Conservation (phyloP, 1,140 invertebrate genomes). For the Dinothrombium tinctorium region DNA sequence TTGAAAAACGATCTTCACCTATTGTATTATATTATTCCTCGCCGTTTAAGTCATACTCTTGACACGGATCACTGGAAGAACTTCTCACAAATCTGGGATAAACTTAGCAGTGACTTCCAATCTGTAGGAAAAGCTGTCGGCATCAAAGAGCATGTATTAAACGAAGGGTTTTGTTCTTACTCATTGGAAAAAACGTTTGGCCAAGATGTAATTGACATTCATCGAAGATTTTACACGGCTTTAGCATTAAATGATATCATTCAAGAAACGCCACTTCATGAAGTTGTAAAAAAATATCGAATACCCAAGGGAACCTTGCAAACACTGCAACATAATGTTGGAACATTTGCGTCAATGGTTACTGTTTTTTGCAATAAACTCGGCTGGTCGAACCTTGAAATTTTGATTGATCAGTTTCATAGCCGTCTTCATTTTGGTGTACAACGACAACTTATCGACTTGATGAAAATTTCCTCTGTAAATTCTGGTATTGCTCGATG, state of each 20-base stretch:
- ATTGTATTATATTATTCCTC: slow-evolving; percentile 50
- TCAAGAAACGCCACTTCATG: slow-evolving; percentile 54
- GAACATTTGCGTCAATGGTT: slow-evolving; percentile 90
- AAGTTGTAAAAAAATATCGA: slow-evolving; percentile 55
- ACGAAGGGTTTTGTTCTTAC: no score
- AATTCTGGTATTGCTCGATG: slow-evolving; percentile 61
- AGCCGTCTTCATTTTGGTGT: slow-evolving; percentile 80
- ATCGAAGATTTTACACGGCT: slow-evolving; percentile 60
- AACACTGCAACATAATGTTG: slow-evolving; percentile 73
- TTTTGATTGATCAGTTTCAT: slow-evolving; percentile 76
- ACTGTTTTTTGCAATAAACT: slow-evolving; percentile 71
- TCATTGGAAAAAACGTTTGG: no score
- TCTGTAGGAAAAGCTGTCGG: neutral
- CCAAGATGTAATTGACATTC: neutral
- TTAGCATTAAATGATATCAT: slow-evolving; percentile 77
- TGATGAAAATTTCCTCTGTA: slow-evolving; percentile 58
- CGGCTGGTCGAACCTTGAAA: slow-evolving; percentile 74
- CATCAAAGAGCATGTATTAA: no score
- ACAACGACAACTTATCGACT: slow-evolving; percentile 66
- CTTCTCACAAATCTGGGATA: neutral
- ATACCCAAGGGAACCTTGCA: slow-evolving; percentile 66
- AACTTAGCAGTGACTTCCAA: neutral
- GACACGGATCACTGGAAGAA: neutral
- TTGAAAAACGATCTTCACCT: slow-evolving; percentile 84
- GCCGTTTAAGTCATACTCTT: neutral